A percentile compares a stretch with the other conserved stretches of the same genome.
phyloP scores from a whole-genome alignment of 2,888 invertebrate genomes.

The Carpatolechia fugitivella region DNA sequence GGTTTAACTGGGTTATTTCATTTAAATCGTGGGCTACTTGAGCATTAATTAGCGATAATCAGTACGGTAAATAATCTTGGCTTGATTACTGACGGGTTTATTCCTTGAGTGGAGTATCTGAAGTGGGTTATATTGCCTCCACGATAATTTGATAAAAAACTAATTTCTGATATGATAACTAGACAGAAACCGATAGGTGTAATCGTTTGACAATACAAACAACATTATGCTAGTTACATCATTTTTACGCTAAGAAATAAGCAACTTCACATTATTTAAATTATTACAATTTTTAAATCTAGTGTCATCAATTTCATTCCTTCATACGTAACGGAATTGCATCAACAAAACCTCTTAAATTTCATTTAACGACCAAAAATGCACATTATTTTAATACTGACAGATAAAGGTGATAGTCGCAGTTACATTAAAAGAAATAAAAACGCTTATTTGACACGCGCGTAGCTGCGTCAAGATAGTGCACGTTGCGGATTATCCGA shows the following conservation, averaged over 20 bases:
- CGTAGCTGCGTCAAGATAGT: slow-evolving; percentile 27
- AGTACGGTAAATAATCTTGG: slow-evolving; percentile 58
- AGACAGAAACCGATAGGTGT: neutral
- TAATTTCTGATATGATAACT: neutral
- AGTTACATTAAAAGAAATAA: neutral
- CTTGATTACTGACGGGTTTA: slow-evolving; percentile 57
- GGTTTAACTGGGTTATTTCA: slow-evolving; percentile 72
- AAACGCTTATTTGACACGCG: slow-evolving; percentile 4
- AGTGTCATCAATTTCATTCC: too few species aligned
- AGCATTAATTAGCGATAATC: slow-evolving; percentile 72
- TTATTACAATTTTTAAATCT: too few species aligned
- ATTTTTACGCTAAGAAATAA: too few species aligned
- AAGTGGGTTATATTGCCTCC: slow-evolving; percentile 49
- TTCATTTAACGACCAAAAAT: neutral
- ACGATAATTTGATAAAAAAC: slow-evolving; percentile 32
- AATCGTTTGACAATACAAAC: too few species aligned
- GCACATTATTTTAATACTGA: neutral
- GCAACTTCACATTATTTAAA: too few species aligned
- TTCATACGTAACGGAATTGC: too few species aligned
- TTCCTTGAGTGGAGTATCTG: slow-evolving; percentile 54
- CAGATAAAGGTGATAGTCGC: neutral
- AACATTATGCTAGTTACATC: too few species aligned
- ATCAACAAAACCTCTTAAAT: too few species aligned
- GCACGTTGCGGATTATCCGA: slow-evolving; percentile 47
- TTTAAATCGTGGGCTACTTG: slow-evolving; percentile 62